These are phyloP conservation scores for Temnothorax longispinosus DNA, from an alignment of 1,140 invertebrate species.

Conservation along the genomic window DNA sequence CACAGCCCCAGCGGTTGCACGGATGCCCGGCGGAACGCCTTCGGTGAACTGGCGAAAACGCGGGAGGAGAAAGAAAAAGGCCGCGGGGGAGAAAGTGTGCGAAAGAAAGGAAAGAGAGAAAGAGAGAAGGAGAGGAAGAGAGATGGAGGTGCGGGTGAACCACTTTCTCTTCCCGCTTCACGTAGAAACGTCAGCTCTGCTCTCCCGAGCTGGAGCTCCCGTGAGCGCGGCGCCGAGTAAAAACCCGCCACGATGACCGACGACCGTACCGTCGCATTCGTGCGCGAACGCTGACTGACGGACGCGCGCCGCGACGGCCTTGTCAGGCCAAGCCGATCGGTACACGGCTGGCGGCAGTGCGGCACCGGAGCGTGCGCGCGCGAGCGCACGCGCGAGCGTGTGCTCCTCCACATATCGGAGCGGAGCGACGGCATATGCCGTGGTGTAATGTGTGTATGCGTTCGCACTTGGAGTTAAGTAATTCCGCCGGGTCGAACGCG, in stretches of 20 bases:
- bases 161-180: constrained; percentile 3
- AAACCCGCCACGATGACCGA: constrained; percentile 70
- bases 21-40: constrained; percentile 4
- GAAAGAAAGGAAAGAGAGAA: neutral
- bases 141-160: neutral
- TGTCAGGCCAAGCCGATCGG: constrained; percentile 66
- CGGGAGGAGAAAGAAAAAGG: neutral
- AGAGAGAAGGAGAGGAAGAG: neutral
- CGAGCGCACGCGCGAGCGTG: neutral
- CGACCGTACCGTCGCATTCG: constrained; percentile 71
- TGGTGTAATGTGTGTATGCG: neutral
- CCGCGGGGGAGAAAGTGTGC: neutral
- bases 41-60: neutral
- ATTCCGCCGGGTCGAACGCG: neutral
- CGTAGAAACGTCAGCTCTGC: constrained; percentile 69
- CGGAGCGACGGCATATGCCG: neutral
- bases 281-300: constrained; percentile 71
- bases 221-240: constrained; percentile 66
- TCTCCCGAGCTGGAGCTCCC: constrained; percentile 58
- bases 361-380: constrained; percentile 63
- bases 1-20: constrained; percentile 42
- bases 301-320: constrained; percentile 45
- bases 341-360: constrained; percentile 57
- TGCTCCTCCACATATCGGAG: too few relatives aligned
- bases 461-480: neutral